These are phyloP conservation scores for Helleia helle DNA, from an alignment of 2,888 invertebrate genomes.

Conservation along the genomic window DNA sequence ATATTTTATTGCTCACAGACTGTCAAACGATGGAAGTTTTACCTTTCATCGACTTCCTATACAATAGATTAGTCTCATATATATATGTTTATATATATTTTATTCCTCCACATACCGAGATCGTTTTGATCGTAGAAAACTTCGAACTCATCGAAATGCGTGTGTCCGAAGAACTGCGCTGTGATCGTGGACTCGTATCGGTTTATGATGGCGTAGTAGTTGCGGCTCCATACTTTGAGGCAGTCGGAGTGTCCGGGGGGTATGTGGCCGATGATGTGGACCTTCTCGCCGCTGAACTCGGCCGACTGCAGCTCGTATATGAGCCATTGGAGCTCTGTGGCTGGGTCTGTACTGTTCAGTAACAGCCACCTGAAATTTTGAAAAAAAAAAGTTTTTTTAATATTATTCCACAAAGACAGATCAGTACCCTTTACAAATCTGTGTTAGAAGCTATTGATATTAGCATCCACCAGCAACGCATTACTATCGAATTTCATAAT, in stretches of 20 bases:
- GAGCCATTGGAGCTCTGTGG: slow-evolving; percentile 95
- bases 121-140: slow-evolving; percentile 91
- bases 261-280: slow-evolving; percentile 97
- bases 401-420: too few relatives aligned
- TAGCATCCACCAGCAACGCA: too few relatives aligned
- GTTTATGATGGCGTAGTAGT: slow-evolving; percentile 91
- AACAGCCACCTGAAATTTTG: slow-evolving; percentile 82
- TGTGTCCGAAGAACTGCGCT: slow-evolving; percentile 96
- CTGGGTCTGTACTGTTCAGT: slow-evolving; percentile 96
- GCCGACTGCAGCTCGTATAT: slow-evolving; percentile 95
- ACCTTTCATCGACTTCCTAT: too few relatives aligned
- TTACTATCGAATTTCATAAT: too few relatives aligned
- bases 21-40: too few relatives aligned
- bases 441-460: too few relatives aligned
- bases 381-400: slow-evolving; percentile 1
- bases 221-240: slow-evolving; percentile 95
- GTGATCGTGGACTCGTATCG: slow-evolving; percentile 92
- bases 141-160: slow-evolving; percentile 95
- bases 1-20: too few relatives aligned
- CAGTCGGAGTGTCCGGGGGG: slow-evolving; percentile 96
- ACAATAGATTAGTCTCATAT: too few relatives aligned
- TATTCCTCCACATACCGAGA: slow-evolving; percentile 76
- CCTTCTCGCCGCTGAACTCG: slow-evolving; percentile 94
- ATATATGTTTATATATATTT: neutral
- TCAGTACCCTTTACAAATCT: too few relatives aligned